Base-by-base conservation (phyloP, 1,140 invertebrate species). In the Drosophila kohkoa region DNA sequence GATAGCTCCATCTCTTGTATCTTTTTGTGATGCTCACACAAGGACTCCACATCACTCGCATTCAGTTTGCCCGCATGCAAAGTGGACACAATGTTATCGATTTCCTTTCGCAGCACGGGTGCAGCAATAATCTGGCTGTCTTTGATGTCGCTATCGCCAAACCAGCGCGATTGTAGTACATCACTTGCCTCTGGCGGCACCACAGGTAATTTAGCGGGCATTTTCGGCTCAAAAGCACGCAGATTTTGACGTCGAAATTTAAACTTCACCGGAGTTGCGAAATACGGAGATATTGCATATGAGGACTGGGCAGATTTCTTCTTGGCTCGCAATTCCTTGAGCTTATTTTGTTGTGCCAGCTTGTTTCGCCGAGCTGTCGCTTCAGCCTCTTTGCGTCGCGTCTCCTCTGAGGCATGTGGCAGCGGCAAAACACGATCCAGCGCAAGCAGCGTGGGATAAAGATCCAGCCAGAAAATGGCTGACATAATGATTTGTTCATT, bases 401-500 rank as follows among this genome's bases (percentile, higher is more conserved):
- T 48, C 20, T 30, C 49, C 1, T 55, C 57, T 2, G 72, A 62
- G n/a, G 8, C 51, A 54, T 87, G 64, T 0, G 68, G 75, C 38
- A 79, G n/a, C 0, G 90, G 90, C 0, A 91, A 48, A 32, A 91
- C 55, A 8, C 70, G 80, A 48, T 91, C 90, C 48, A 91, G 65
- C 13, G 89, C 75, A 1, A 41, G 52, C 4, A 91, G 48, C 13
- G 90, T 87, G 28, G 86, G 78, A 8, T 51, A 8, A 5, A 91
- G 52, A 46, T 91, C 90, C 43, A 91, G 32, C 62, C 86, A 82
- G 49, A 82, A 90, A 1, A 91, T 91, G 43, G 66, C 20, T 0
- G 85, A 81, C 65, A 91, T 55, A 6, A 91, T 68, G n/a, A 91
- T 79, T 51, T 82, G 85, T 49, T 90, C 89, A 58, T 87, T 90